phyloP scores from a whole-genome alignment of 2,888 invertebrate genomes.

The Orthonevra nobilis region DNA sequence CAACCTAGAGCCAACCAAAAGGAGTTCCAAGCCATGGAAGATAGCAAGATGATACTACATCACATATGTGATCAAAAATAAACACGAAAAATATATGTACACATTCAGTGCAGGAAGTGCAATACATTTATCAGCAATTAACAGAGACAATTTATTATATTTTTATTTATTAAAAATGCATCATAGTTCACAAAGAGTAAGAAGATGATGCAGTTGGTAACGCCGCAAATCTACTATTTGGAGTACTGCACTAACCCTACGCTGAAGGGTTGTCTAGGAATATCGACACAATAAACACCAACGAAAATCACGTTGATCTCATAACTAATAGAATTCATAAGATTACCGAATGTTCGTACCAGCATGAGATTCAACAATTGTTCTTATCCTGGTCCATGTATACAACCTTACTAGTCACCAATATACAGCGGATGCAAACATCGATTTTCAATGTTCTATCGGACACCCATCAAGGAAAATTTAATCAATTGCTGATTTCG shows the following conservation, averaged over 20 bases:
- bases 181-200: background rate
- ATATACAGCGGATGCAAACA: no score
- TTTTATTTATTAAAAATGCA: background rate
- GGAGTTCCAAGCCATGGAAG: slow-evolving; percentile 25
- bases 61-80: slow-evolving; percentile 7
- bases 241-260: slow-evolving; percentile 47
- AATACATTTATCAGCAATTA: slow-evolving; percentile 1
- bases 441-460: no score
- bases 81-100: background rate
- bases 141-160: slow-evolving; percentile 8
- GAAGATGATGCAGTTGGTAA: slow-evolving; percentile 39
- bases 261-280: slow-evolving; percentile 48
- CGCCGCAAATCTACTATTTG: no score
- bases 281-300: slow-evolving; percentile 23
- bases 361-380: no score
- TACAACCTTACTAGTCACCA: no score
- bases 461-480: background rate
- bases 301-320: slow-evolving; percentile 43
- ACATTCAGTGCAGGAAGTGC: background rate
- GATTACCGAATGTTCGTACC: no score
- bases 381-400: no score
- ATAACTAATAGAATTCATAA: no score
- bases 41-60: slow-evolving; percentile 12
- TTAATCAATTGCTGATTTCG: background rate
- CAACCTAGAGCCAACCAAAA: slow-evolving; percentile 18